phyloP scores from a whole-genome alignment of 2,113 vertebrate species.

The Pseudorectes ferrugineus region DNA sequence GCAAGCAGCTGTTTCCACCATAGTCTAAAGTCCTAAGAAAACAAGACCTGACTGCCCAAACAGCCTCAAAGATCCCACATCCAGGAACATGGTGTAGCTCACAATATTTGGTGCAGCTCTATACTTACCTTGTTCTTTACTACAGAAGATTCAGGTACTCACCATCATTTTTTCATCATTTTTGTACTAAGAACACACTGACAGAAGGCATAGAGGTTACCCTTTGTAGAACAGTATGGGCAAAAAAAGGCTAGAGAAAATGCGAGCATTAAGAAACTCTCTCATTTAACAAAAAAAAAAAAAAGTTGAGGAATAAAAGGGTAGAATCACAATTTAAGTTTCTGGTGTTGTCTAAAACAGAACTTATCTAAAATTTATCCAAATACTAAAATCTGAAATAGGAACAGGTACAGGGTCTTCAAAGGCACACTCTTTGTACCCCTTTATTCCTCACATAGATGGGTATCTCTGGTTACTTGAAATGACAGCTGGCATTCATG shows the following conservation, averaged over 20 bases:
- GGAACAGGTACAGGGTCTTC: not conserved
- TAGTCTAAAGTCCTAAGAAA: not conserved
- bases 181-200: not conserved
- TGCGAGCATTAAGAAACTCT: not conserved
- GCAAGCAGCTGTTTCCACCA: not conserved
- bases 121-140: not conserved
- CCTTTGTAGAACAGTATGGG: not conserved
- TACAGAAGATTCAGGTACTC: not conserved
- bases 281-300: not conserved
- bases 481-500: slow-evolving; percentile 36
- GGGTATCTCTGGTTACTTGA: slow-evolving; percentile 35
- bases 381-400: not conserved
- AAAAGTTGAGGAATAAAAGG: not conserved
- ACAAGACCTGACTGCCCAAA: not conserved
- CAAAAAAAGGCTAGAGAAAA: not conserved
- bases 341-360: not conserved
- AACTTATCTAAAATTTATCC: not conserved
- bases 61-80: not conserved
- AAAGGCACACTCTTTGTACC: not conserved
- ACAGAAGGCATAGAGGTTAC: not conserved
- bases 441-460: not conserved
- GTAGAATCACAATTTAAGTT: not conserved
- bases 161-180: not conserved
- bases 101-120: not conserved
- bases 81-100: not conserved